Evolutionary conservation across 2,888 invertebrate genomes (phyloP).

Genomic region (Andricus quercusramuli): DNA sequence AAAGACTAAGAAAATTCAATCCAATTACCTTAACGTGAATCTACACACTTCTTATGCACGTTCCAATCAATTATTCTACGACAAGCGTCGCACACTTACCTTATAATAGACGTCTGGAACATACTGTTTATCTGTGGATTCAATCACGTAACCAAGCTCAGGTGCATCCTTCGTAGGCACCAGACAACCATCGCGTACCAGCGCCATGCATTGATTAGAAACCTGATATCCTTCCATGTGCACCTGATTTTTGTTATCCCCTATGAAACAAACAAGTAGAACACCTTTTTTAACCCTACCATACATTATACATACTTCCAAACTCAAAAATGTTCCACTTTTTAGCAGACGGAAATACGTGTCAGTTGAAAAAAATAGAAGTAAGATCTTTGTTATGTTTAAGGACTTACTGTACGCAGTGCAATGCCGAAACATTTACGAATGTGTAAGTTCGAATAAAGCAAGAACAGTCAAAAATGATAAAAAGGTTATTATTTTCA

Average conservation of each 20-base stretch:
- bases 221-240: slow-evolving; percentile 99
- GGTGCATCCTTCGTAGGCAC: slow-evolving; percentile 98
- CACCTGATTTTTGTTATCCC: slow-evolving; percentile 93
- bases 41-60: neutral
- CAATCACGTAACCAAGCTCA: slow-evolving; percentile 96
- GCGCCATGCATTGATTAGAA: slow-evolving; percentile 98
- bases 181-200: slow-evolving; percentile 95
- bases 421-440: neutral
- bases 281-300: neutral
- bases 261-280: slow-evolving; percentile 77
- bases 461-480: slow-evolving; percentile 22
- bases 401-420: slow-evolving; percentile 27
- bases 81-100: slow-evolving; percentile 80
- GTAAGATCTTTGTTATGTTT: slow-evolving; percentile 35
- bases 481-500: slow-evolving; percentile 26
- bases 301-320: slow-evolving; percentile 7
- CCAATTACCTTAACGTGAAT: slow-evolving; percentile 16
- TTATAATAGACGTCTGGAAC: slow-evolving; percentile 99
- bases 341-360: slow-evolving; percentile 7
- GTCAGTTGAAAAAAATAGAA: slow-evolving; percentile 34
- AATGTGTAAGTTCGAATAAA: slow-evolving; percentile 17
- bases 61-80: slow-evolving; percentile 38
- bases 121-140: slow-evolving; percentile 95
- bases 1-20: neutral
- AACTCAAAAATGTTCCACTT: slow-evolving; percentile 25